Base-by-base conservation (phyloP, 2,113 vertebrate species). In the Typhlomys cinereus region DNA sequence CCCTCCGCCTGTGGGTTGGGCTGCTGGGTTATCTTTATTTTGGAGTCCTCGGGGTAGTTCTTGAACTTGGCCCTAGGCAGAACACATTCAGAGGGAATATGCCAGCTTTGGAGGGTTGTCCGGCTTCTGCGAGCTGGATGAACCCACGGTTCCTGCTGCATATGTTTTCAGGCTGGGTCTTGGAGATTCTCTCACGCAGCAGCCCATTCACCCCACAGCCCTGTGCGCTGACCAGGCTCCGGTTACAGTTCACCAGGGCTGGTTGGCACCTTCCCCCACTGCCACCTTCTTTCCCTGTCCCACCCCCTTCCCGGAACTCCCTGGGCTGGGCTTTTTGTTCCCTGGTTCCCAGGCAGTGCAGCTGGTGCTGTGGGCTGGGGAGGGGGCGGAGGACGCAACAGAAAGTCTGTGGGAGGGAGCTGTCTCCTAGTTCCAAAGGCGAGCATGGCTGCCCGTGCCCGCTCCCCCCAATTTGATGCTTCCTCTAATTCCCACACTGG, bases 351-450 rank as follows among this genome's bases (percentile, higher is more conserved):
- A 93, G 94, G 95, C 95, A 94, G 76, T 96, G 93, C 95, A 96
- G 95, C 96, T 97, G 97, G 95, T 89, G 75, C 89, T 91, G 95
- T 94, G 88, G 95, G 94, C 85, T 91, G 95, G 86, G 86, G 89
- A 84, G 95, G 95, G 90, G 95, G 94, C 7, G 96, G 95, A 84
- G 93, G 95, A 95, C 18, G 0, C 27, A 85, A 88, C 94, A 94
- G 92, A 85, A 66, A 96, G 89, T 85, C 91, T 52, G 93, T 89
- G 89, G 96, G 93, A 92, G 89, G 95, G 75, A 95, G 85, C 95
- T 91, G 93, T 94, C 90, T 96, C 93, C 90, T 89, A 57, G 83
- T 64, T 96, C 90, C 92, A 88, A 91, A 88, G 74, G 92, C 78
- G 7, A 83, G 61, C 61, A 10, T 34, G 92, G 69, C 78, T 90